Conservation (phyloP, 2,888 invertebrate genomes). For the Orthosia gracilis region DNA sequence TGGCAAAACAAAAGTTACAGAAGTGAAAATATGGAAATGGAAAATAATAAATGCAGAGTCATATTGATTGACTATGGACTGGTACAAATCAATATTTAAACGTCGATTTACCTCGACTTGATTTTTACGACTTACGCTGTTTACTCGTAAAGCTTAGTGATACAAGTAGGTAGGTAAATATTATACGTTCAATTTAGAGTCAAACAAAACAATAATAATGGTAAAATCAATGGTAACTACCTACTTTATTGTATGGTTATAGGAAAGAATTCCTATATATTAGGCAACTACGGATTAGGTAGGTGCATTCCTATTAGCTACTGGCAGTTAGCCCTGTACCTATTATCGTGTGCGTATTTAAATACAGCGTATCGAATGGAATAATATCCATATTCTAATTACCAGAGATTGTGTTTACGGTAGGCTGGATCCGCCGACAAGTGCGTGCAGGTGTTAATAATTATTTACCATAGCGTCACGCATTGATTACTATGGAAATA, state of each 20-base stretch:
- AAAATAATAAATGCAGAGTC: conserved; percentile 5
- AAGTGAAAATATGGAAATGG: not conserved
- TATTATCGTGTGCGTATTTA: conserved; percentile 47
- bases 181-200: conserved; percentile 27
- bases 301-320: not conserved
- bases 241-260: not conserved
- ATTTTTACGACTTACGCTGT: conserved; percentile 45
- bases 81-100: conserved; percentile 52
- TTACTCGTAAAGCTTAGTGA: conserved; percentile 12
- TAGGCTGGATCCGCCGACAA: conserved; percentile 51
- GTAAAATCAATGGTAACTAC: conserved; percentile 22
- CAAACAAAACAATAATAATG: conserved; percentile 36
- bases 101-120: conserved; percentile 35
- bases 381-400: conserved; percentile 64
- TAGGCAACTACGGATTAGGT: not conserved
- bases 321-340: conserved; percentile 30
- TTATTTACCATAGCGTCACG: conserved; percentile 63
- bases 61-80: conserved; percentile 31
- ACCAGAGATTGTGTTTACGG: conserved; percentile 64
- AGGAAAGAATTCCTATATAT: not conserved
- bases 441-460: conserved; percentile 67
- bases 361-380: conserved; percentile 54
- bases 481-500: conserved; percentile 65
- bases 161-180: conserved; percentile 19
- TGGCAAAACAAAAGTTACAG: not conserved